A percentile compares a stretch with the other conserved stretches of the same genome.
These are phyloP conservation scores for Casuarius casuarius DNA, from an alignment of 2,113 vertebrate genomes.

Conservation along the genomic window DNA sequence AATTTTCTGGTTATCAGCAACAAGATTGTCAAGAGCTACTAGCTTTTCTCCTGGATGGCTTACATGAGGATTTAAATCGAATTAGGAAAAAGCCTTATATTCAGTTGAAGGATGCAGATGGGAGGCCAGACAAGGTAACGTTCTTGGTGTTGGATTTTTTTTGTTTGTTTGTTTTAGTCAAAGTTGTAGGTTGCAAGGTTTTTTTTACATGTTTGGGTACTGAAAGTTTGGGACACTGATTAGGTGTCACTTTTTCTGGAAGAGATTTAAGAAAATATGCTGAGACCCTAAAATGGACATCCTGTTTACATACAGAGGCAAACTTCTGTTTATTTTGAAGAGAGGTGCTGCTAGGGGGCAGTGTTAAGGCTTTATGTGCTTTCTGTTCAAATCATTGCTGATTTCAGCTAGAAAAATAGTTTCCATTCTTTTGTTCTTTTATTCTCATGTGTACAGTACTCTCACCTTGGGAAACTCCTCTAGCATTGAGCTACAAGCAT, in stretches of 20 bases:
- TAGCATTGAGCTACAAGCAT: background rate
- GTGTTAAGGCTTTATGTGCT: background rate
- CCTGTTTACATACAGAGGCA: background rate
- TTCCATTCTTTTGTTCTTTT: background rate
- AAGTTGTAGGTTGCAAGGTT: background rate
- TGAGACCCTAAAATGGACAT: background rate
- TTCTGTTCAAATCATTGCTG: background rate
- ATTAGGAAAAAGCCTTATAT: slow-evolving; percentile 99
- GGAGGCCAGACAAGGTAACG: slow-evolving; percentile 92
- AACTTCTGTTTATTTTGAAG: background rate
- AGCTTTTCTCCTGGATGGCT: slow-evolving; percentile 96
- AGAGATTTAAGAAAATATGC: background rate
- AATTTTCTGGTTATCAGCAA: slow-evolving; percentile 98
- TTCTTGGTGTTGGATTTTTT: background rate
- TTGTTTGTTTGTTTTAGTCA: background rate
- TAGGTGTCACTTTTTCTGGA: background rate
- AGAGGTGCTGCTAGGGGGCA: accelerated
- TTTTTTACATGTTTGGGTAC: background rate
- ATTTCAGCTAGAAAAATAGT: background rate
- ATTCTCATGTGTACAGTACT: background rate
- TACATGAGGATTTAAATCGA: slow-evolving; percentile 97
- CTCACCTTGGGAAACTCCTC: background rate
- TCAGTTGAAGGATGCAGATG: slow-evolving; percentile 95
- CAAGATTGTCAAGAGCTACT: slow-evolving; percentile 98
- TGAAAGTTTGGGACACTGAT: background rate